Evolutionary conservation across 2,888 invertebrate genomes (phyloP).

Genomic region (Dynastes grantii): DNA sequence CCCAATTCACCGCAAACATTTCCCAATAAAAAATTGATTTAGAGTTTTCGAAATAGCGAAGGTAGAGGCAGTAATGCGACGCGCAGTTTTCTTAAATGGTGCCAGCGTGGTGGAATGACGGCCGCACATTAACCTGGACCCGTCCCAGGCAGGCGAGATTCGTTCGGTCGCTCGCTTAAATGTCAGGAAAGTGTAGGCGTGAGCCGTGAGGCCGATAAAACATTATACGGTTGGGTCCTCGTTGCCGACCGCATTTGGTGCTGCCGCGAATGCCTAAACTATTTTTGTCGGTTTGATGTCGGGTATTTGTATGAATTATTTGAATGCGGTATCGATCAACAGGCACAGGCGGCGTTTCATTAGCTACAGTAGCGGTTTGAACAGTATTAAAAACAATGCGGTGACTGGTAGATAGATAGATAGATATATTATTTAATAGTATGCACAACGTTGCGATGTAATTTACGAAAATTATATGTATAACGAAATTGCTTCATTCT

Average conservation of each 20-base stretch:
- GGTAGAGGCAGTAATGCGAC: slow-evolving; percentile 9
- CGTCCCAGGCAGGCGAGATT: slow-evolving; percentile 38
- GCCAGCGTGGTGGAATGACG: slow-evolving; percentile 37
- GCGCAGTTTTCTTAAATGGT: slow-evolving; percentile 39
- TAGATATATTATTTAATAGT: background rate
- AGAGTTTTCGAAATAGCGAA: slow-evolving; percentile 13
- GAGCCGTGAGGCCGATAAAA: slow-evolving; percentile 42
- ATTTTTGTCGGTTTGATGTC: slow-evolving; percentile 46
- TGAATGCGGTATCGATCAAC: slow-evolving; percentile 42
- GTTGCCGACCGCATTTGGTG: slow-evolving; percentile 41
- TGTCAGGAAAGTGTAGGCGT: slow-evolving; percentile 45
- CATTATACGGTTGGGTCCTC: slow-evolving; percentile 39
- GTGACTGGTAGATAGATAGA: background rate
- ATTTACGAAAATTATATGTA: no score
- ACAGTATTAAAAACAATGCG: background rate
- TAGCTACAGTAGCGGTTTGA: slow-evolving; percentile 12
- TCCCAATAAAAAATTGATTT: slow-evolving; percentile 27
- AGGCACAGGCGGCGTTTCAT: slow-evolving; percentile 4
- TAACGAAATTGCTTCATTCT: no score
- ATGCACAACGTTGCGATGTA: no score
- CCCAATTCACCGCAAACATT: background rate
- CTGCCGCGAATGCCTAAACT: slow-evolving; percentile 39
- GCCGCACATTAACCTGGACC: slow-evolving; percentile 40
- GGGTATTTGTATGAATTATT: slow-evolving; percentile 46
- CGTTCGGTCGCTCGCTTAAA: slow-evolving; percentile 39